A percentile compares a stretch with the other conserved stretches of the same genome.
Evolutionary conservation across 30 jellyfish, hydroid and myxozoan genomes (phyloP).

Genomic region (Chironex yamaguchii): DNA sequence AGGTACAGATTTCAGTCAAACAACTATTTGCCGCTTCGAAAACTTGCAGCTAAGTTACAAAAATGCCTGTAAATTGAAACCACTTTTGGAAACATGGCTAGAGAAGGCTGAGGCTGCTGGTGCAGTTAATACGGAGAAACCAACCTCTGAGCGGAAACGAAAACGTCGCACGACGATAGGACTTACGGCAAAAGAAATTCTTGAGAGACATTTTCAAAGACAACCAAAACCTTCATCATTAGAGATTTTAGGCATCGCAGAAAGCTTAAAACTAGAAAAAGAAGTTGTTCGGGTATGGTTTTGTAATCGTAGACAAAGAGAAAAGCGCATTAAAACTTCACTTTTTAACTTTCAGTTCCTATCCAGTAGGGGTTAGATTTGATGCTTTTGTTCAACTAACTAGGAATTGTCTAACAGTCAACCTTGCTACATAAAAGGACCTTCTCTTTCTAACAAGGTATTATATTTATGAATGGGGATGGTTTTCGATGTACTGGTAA

Average conservation of each 20-base stretch:
- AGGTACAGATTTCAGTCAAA: conserved; percentile 85
- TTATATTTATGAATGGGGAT: background rate
- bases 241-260: conserved; percentile 85
- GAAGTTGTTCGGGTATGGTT: conserved; percentile 89
- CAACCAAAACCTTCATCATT: conserved; percentile 85
- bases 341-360: conserved; percentile 60
- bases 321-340: conserved; percentile 78
- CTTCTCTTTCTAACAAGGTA: background rate
- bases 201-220: conserved; percentile 80
- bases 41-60: conserved; percentile 79
- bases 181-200: conserved; percentile 79
- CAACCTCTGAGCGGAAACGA: conserved; percentile 79
- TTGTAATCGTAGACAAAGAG: conserved; percentile 83
- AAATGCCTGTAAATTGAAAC: conserved; percentile 80
- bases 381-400: background rate
- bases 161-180: conserved; percentile 83
- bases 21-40: conserved; percentile 83
- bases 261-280: conserved; percentile 75
- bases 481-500: background rate
- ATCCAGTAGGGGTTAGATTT: conserved; percentile 44
- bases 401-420: background rate
- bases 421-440: background rate
- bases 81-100: conserved; percentile 84
- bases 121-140: conserved; percentile 73
- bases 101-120: conserved; percentile 87